Evolutionary conservation across 2,888 invertebrate genomes (phyloP), one percentile per base, ranked within the genome.

Genomic region (Brenthis hecate): DNA sequence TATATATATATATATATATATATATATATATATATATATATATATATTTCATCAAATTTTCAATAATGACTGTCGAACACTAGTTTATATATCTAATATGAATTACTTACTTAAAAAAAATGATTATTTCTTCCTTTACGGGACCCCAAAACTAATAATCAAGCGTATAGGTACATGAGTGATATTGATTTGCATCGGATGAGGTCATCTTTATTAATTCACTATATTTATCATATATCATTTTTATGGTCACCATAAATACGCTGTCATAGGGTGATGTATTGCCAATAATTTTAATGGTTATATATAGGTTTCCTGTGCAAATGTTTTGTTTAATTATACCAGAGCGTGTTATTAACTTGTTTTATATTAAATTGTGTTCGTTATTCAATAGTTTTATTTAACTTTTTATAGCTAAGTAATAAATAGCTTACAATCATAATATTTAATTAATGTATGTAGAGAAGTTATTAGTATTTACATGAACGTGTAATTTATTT

Each of bases 191-290:
- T 68, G 72, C 68, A 66, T 62, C 56, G 62, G 66, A 75, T 75
- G 75, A 73, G 74, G 70, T 75, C 75, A 75, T 70, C 74, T 69
- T 73, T 73, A 73, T 74, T 73, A 74, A 72, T 73, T 74, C 73
- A 68, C 58, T 70, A 70, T 73, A 75, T 75, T 75, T 74, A 75
- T 72, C 69, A 71, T 67, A 69, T 72, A 73, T 75, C 76, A 75
- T 75, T 73, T 76, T 76, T 76, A 75, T 77, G 73, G 72, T 70
- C 65, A 72, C 72, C 72, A 75, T 73, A 75, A 75, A 75, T 76
- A 70, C 71, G 51, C 57, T 66, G 70, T 65, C 70, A 66, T 61
- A 56, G 69, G 56, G 65, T 77, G 76, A 75, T 77, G 72, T 74
- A 77, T 77, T 72, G 76, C 68, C 64, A 56, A 70, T 72, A 69